These are phyloP conservation scores for Tuberolachnus salignus DNA, from an alignment of 2,888 invertebrate genomes.

Conservation along the genomic window DNA sequence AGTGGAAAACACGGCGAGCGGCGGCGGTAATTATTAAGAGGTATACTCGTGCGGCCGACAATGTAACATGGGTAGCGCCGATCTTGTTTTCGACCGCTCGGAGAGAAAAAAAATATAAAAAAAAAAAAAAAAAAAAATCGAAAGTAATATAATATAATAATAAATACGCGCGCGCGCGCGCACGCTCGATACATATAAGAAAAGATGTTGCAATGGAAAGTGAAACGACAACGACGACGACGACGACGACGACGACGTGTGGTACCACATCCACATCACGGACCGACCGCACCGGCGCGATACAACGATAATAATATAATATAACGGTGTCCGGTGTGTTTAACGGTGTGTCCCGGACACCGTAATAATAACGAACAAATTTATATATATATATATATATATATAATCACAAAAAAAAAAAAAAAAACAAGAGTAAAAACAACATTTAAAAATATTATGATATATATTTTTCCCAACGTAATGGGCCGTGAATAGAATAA, in stretches of 20 bases:
- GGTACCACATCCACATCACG: constrained; percentile 30
- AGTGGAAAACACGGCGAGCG: no score
- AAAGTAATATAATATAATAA: constrained; percentile 41
- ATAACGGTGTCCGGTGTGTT: no score
- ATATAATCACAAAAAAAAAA: constrained; percentile 12
- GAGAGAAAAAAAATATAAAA: no score
- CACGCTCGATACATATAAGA: constrained; percentile 22
- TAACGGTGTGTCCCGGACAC: constrained; percentile 15
- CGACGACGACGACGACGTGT: constrained; percentile 49
- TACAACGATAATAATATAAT: no score
- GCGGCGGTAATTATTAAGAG: no score
- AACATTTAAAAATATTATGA: constrained; percentile 9
- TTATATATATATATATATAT: constrained; percentile 13
- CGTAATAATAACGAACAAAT: constrained; percentile 5
- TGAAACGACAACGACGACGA: constrained; percentile 54
- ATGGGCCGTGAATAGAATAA: constrained; percentile 45
- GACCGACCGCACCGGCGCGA: constrained; percentile 21
- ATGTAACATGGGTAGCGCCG: no score
- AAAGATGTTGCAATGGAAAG: constrained; percentile 56
- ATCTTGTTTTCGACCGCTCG: no score
- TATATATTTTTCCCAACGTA: constrained; percentile 36
- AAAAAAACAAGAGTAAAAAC: constrained; percentile 32
- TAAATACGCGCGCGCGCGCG: background rate
- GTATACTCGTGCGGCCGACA: no score
- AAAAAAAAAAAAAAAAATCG: constrained; percentile 40